Percentiles rank a stretch among this genome's conserved stretches.
Evolutionary conservation across 2,888 invertebrate species (phyloP).

Genomic region (Pterobdella sp.): DNA sequence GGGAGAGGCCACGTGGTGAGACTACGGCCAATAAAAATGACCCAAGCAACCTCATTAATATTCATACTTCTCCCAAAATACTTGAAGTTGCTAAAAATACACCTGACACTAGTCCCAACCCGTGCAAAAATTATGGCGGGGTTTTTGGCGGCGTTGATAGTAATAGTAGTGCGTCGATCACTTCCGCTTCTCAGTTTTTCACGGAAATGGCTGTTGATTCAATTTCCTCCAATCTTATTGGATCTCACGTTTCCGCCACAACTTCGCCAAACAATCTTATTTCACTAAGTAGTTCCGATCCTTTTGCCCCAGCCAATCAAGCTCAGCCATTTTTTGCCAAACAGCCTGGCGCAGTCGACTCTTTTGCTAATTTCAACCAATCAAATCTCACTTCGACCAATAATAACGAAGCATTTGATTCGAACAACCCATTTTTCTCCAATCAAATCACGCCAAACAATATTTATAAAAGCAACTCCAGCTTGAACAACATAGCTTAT

Average conservation of each 20-base stretch:
- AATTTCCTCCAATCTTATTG: background rate
- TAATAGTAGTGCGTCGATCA: background rate
- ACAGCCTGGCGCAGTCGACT: no score
- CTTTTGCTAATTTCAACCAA: no score
- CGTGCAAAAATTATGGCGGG: background rate
- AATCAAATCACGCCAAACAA: no score
- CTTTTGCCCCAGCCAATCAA: background rate
- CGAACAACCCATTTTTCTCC: background rate
- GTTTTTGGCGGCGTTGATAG: background rate
- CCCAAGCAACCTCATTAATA: conserved; percentile 4
- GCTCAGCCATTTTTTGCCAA: no score
- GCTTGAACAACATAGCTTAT: background rate
- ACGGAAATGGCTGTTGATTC: no score
- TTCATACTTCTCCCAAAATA: conserved; percentile 4
- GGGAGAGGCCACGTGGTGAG: conserved; percentile 24
- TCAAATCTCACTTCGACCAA: no score
- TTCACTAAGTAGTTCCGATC: background rate
- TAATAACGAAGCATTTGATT: background rate
- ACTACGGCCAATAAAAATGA: background rate
- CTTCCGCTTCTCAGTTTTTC: background rate
- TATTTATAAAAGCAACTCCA: background rate
- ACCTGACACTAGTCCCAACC: background rate
- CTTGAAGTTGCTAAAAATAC: no score
- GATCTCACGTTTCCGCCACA: background rate
- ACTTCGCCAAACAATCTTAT: background rate